Percentiles rank a stretch among this genome's conserved stretches.
Conservation (phyloP, 2,113 vertebrate species). For the Phyllostomus hastatus region DNA sequence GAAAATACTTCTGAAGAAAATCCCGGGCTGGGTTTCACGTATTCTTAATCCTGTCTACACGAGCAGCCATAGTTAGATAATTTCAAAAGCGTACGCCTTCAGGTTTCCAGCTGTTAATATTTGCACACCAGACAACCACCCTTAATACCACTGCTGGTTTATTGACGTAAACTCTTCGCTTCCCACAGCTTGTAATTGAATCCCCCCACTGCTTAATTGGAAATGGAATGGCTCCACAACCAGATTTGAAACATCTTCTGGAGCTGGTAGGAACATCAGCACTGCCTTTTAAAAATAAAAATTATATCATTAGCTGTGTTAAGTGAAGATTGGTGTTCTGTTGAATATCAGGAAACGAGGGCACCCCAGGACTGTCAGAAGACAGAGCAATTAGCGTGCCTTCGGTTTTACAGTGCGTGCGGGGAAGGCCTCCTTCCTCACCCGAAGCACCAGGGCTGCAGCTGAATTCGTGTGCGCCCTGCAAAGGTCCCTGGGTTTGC, state of each 20-base stretch:
- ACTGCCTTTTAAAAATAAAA: conserved; percentile 77
- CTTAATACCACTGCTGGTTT: conserved; percentile 79
- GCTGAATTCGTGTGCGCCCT: not conserved
- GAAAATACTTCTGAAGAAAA: conserved; percentile 25
- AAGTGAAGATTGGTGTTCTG: conserved; percentile 75
- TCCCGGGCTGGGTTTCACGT: conserved; percentile 55
- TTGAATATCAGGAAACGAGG: conserved; percentile 43
- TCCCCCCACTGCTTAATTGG: conserved; percentile 80
- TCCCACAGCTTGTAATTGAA: conserved; percentile 81
- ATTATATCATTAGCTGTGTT: conserved; percentile 77
- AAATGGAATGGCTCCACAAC: conserved; percentile 77
- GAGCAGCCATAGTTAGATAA: conserved; percentile 60
- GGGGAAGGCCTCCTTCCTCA: not conserved
- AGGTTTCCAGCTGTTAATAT: conserved; percentile 77
- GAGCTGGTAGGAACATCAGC: conserved; percentile 72
- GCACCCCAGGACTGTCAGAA: conserved; percentile 31
- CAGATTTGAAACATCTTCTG: conserved; percentile 78
- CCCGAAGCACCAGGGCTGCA: not conserved
- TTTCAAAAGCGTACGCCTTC: conserved; percentile 75
- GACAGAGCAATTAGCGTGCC: conserved; percentile 25
- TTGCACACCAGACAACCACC: conserved; percentile 79
- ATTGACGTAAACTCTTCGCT: conserved; percentile 78
- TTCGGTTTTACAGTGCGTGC: not conserved
- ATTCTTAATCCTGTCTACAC: conserved; percentile 54
- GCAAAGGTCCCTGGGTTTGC: not conserved